Conservation (phyloP, 1,140 invertebrate genomes). For the Dreissena rostriformis region DNA sequence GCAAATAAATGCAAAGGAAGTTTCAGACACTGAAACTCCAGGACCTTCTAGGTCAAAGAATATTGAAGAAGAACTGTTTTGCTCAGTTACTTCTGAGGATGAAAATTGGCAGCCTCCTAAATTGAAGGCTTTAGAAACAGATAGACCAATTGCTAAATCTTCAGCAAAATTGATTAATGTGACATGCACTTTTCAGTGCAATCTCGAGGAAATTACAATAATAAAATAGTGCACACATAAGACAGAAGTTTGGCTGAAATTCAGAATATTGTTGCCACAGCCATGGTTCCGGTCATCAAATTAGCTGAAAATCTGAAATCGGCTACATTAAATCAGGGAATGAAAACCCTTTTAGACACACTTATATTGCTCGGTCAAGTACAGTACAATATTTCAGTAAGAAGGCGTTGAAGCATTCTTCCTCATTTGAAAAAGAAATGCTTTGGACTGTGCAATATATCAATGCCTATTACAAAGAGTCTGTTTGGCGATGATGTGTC, state of each 20-base stretch:
- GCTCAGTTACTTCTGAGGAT: no score
- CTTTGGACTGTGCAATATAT: slow-evolving; percentile 7
- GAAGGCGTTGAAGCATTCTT: slow-evolving; percentile 5
- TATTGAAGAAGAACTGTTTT: no score
- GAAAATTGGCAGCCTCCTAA: neutral
- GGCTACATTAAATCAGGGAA: neutral
- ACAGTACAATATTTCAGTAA: slow-evolving; percentile 36
- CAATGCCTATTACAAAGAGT: slow-evolving; percentile 4
- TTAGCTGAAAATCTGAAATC: slow-evolving; percentile 11
- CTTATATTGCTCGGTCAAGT: slow-evolving; percentile 22
- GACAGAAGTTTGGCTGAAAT: slow-evolving; percentile 9
- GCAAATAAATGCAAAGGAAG: no score
- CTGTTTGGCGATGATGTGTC: slow-evolving; percentile 35
- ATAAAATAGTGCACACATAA: slow-evolving; percentile 1
- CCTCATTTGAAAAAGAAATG: slow-evolving; percentile 30
- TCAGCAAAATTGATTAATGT: slow-evolving; percentile 20
- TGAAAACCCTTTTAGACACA: slow-evolving; percentile 10
- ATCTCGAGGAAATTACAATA: neutral
- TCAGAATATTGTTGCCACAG: slow-evolving; percentile 25
- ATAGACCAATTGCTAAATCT: neutral
- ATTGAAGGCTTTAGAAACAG: slow-evolving; percentile 6
- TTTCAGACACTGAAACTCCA: no score
- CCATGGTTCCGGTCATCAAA: slow-evolving; percentile 13
- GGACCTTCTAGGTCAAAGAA: no score
- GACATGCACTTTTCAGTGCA: slow-evolving; percentile 18